Base-by-base conservation (phyloP, 2,113 vertebrate genomes). In the Grallaria varia region DNA sequence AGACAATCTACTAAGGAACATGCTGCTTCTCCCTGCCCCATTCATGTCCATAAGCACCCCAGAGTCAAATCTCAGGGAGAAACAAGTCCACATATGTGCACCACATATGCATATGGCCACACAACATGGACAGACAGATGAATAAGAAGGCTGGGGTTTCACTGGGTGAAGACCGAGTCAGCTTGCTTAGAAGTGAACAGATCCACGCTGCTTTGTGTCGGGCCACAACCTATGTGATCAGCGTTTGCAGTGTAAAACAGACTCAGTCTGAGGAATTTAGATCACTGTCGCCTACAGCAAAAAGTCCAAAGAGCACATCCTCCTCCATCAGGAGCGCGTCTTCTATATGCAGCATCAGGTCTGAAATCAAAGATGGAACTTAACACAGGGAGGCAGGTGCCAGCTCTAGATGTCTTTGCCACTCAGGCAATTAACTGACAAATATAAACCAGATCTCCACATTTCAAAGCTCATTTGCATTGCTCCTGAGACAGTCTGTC, bases 381-480 rank as follows among this genome's bases (percentile, higher is more conserved):
- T 81, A 89, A 92, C 4, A 1, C 14, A n/a, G 79, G 62, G 28
- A 96, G 89, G 78, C 91, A 94, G 82, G 55, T 95, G 78, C 80
- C 82, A 93, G 74, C 56, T 82, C 67, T 88, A 89, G 73, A 83
- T 72, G 71, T 66, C 89, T 87, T 69, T 92, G 84, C 90, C 84
- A 91, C 79, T 84, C 75, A 83, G 79, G 58, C 77, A 90, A 95
- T 91, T 93, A 96, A 27, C 90, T 90, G 93, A 92, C 82, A 97
- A 96, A 87, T 87, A 97, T 66, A 96, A 95, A 78, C 25, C 96
- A 96, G 90, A 87, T 87, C 87, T 95, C 76, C 82, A 39, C 79
- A 89, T 74, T 94, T 74, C 75, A 93, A 81, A 96, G 67, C 74
- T 96, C 87, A 95, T 97, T 97, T 97, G 60, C 96, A 96, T 97